Percentiles rank a stretch among this genome's conserved stretches.
phyloP scores from a whole-genome alignment of 2,113 vertebrate species.

The Orthonyx spaldingii region DNA sequence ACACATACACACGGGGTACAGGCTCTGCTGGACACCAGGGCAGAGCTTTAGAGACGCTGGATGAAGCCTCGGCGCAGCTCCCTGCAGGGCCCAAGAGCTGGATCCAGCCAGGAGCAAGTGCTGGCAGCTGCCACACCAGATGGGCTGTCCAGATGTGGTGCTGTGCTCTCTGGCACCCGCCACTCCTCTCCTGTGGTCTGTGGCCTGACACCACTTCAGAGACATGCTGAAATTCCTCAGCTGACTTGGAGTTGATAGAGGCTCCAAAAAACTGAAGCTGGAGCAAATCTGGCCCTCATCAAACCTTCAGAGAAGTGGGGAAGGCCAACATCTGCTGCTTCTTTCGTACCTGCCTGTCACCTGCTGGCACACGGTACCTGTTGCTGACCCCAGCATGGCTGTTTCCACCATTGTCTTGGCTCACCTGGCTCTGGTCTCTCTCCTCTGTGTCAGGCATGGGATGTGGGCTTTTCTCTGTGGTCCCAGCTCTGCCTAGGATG shows the following conservation, averaged over 20 bases:
- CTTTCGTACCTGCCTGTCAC: not conserved
- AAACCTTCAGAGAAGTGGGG: not conserved
- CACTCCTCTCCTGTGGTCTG: not conserved
- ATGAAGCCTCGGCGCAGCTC: not conserved
- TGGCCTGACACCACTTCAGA: not conserved
- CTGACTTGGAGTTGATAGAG: not conserved
- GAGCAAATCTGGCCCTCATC: not conserved
- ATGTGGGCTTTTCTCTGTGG: not conserved
- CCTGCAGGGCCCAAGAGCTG: not conserved
- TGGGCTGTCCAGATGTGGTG: not conserved
- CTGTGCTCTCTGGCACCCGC: not conserved
- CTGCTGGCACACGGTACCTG: not conserved
- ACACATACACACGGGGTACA: not conserved
- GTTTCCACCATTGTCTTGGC: accelerated
- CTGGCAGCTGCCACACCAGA: not conserved
- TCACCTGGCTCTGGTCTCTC: not conserved
- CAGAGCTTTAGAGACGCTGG: not conserved
- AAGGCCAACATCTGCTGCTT: not conserved
- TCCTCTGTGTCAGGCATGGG: accelerated
- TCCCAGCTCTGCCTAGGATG: not conserved
- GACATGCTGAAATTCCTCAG: not conserved
- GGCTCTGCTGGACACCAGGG: not conserved
- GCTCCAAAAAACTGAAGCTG: not conserved
- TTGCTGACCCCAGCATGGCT: not conserved
- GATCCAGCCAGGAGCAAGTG: not conserved